A percentile compares a stretch with the other conserved stretches of the same genome.
Evolutionary conservation across 1,140 invertebrate genomes (phyloP).

Genomic region (Megalopta genalis): DNA sequence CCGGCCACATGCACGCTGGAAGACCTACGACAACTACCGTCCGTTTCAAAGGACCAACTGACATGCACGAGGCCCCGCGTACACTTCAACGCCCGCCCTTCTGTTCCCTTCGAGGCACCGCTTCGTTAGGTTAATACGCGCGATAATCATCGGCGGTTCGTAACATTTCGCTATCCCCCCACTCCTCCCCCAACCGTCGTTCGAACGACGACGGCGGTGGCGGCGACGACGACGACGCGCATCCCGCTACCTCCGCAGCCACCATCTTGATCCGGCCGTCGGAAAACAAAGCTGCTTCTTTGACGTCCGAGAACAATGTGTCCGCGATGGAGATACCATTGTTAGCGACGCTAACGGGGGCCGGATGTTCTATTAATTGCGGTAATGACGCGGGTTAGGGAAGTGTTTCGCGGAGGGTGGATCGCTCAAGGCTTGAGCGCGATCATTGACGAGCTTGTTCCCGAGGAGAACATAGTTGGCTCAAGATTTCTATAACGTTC

Average conservation of each 20-base stretch:
- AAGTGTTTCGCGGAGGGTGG: too few species aligned
- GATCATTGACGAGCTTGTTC: too few species aligned
- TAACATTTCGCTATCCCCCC: conserved; percentile 22
- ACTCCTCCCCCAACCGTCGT: too few species aligned
- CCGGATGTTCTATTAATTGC: conserved; percentile 17
- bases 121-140: conserved; percentile 26
- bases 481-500: too few species aligned
- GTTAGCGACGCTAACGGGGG: too few species aligned
- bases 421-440: too few species aligned
- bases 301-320: not conserved
- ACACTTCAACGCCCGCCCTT: not conserved
- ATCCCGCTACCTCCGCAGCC: not conserved
- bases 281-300: not conserved
- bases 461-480: too few species aligned
- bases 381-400: not conserved
- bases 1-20: conserved; percentile 17
- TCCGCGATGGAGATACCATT: not conserved
- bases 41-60: conserved; percentile 38
- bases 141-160: conserved; percentile 27
- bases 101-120: conserved; percentile 10
- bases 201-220: too few species aligned
- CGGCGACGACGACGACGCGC: too few species aligned
- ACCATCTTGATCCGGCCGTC: not conserved
- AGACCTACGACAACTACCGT: conserved; percentile 35
- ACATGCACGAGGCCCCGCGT: not conserved